Conservation (phyloP, 30 jellyfish, hydroid and myxozoan species). For the Haliclystus octoradiatus region DNA sequence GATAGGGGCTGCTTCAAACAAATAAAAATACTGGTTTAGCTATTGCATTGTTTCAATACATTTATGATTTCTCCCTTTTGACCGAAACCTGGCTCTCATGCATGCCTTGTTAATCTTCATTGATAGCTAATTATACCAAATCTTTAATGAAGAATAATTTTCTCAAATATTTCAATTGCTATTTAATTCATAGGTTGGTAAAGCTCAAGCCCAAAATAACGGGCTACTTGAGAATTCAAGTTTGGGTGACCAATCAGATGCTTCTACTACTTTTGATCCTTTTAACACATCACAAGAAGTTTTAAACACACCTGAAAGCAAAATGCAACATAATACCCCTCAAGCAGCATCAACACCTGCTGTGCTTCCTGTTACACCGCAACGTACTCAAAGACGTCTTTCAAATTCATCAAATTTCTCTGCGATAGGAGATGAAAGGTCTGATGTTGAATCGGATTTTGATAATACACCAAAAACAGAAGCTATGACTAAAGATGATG, state of each 20-base stretch:
- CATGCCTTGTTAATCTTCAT: no score
- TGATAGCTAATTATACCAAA: no score
- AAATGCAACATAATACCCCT: background rate
- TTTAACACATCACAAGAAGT: background rate
- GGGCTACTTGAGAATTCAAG: conserved; percentile 33
- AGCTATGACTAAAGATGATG: conserved; percentile 44
- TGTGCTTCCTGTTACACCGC: background rate
- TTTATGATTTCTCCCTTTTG: no score
- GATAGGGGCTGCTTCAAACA: no score
- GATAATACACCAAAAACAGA: conserved; percentile 29
- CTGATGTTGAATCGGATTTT: conserved; percentile 75
- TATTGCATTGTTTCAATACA: no score
- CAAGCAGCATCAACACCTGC: background rate
- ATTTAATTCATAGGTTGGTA: conserved; percentile 90
- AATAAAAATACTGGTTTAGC: no score
- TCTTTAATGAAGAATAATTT: no score
- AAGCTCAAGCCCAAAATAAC: conserved; percentile 93
- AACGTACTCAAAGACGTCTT: conserved; percentile 1
- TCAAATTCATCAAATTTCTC: conserved; percentile 20
- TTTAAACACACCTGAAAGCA: background rate
- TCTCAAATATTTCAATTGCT: no score
- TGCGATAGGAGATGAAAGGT: conserved; percentile 35
- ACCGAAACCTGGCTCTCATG: no score
- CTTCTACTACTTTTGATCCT: background rate
- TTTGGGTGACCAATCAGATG: background rate